phyloP scores from a whole-genome alignment of 2,797 vertebrate genomes.

The Hyperoplus lanceolatus region DNA sequence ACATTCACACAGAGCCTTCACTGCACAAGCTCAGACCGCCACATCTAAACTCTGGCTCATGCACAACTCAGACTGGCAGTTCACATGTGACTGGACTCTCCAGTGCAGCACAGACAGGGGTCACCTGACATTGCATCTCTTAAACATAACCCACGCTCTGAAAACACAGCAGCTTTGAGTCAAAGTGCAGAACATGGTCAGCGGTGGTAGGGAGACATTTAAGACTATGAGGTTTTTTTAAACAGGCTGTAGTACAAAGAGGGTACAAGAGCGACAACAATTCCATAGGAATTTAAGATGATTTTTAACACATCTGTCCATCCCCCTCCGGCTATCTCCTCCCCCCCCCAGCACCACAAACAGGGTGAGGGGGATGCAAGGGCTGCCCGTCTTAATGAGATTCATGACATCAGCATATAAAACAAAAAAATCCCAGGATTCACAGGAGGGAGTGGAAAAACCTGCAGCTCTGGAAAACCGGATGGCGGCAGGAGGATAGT shows the following conservation, averaged over 20 bases:
- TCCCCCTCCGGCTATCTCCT: conserved; percentile 32
- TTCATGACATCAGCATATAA: conserved; percentile 47
- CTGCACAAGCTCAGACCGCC: conserved; percentile 53
- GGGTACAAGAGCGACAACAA: conserved; percentile 77
- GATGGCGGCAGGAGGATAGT: conserved; percentile 8
- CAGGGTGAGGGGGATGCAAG: conserved; percentile 43
- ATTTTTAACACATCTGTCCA: conserved; percentile 57
- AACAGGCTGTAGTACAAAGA: conserved; percentile 70
- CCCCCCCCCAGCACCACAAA: conserved; percentile 52
- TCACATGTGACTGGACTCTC: conserved; percentile 5
- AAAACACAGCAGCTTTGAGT: neutral
- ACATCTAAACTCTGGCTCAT: conserved; percentile 18
- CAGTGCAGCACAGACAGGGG: conserved; percentile 60
- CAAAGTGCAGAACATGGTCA: conserved; percentile 16
- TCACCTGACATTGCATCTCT: conserved; percentile 34
- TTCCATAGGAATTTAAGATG: conserved; percentile 95
- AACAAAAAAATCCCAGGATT: conserved; percentile 39
- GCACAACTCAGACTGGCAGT: conserved; percentile 23
- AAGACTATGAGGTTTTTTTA: conserved; percentile 40
- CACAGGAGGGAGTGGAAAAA: conserved; percentile 36
- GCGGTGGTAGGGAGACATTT: conserved; percentile 20
- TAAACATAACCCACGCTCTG: conserved; percentile 14
- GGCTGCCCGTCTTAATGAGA: conserved; percentile 46
- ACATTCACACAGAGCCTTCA: conserved; percentile 36
- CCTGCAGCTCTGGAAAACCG: conserved; percentile 32